A percentile compares a stretch with the other conserved stretches of the same genome.
Evolutionary conservation across 1,140 invertebrate species (phyloP).

Genomic region (Penaeus indicus): DNA sequence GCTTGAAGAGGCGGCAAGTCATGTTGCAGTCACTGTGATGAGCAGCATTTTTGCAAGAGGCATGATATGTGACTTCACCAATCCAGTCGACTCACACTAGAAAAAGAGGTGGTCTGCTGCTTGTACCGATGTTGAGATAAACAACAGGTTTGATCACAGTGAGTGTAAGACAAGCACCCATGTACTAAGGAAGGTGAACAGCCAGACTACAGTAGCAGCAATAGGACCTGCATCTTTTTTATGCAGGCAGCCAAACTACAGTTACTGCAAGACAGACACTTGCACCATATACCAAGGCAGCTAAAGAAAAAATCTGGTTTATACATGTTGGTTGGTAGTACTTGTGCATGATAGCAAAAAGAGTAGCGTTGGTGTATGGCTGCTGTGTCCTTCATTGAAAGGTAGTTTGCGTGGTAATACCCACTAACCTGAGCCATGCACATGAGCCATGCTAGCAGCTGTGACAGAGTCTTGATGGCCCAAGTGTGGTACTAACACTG

Average conservation of each 20-base stretch:
- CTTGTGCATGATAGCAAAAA: conserved; percentile 49
- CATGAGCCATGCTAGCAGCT: conserved; percentile 43
- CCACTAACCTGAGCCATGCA: conserved; percentile 40
- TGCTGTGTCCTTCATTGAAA: conserved; percentile 47
- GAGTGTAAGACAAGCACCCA: conserved; percentile 25
- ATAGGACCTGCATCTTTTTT: conserved; percentile 19
- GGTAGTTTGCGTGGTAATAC: conserved; percentile 48
- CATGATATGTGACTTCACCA: neutral
- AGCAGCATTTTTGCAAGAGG: neutral
- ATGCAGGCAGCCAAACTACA: conserved; percentile 46
- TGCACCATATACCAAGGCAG: conserved; percentile 46
- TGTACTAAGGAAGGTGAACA: conserved; percentile 47
- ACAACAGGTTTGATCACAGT: conserved; percentile 15
- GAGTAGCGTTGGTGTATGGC: conserved; percentile 48
- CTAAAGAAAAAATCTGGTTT: conserved; percentile 35
- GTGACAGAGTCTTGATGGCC: conserved; percentile 52
- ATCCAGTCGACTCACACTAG: neutral
- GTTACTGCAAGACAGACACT: conserved; percentile 41
- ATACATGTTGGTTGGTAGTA: conserved; percentile 32
- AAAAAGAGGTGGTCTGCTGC: neutral
- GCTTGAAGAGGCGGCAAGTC: conserved; percentile 32
- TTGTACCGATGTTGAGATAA: conserved; percentile 10
- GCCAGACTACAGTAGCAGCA: conserved; percentile 45
- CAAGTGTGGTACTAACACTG: conserved; percentile 56
- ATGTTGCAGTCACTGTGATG: conserved; percentile 22